Evolutionary conservation across 1,140 invertebrate species (phyloP), one percentile per base, ranked within the genome.

Genomic region (Drosophila santomea): DNA sequence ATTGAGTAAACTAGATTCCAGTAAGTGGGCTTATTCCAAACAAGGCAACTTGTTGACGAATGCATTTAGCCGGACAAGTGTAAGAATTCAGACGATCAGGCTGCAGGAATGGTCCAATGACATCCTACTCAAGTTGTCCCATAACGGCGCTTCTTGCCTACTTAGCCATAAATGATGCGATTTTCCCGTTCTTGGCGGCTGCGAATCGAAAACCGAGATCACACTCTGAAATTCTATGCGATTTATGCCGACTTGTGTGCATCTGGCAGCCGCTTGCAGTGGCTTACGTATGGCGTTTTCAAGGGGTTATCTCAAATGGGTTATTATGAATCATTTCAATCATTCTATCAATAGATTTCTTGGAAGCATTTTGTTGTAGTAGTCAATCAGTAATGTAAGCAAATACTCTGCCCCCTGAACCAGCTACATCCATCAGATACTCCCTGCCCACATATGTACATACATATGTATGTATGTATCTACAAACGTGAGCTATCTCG

Each of bases 71-170:
- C 38, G 44, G 17, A 11, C 28, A 28, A 36, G 25, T 14, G 56
- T 14, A 25, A 51, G 28, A 54, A 36, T 38, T 17, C 23, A 38
- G 45, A 50, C 17, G 43, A 64, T 45, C 39, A 41, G 38, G 64
- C 52, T 68, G 45, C 47, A 50, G 38, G 59, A 61, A 61, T 66
- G 60, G 61, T 68, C 64, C 32, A 68, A 38, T 66, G 64, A 54
- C 64, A 68, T 67, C 66, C 61, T 63, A 52, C 7, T 44, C 47
- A 50, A 43, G 28, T 45, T 50, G 35, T 68, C 47, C 47, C 14
- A 20, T 68, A 68, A 68, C 64, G 61, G 64, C 6, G 15, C n/a
- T 36, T 25, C 47, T 66, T 45, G 62, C 47, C 64, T 66, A 66
- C 64, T 66, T 68, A 67, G 60, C 64, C 64, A 54, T 52, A 52